These are phyloP conservation scores for Mustela lutreola DNA, from an alignment of 2,113 vertebrate genomes.

Conservation along the genomic window DNA sequence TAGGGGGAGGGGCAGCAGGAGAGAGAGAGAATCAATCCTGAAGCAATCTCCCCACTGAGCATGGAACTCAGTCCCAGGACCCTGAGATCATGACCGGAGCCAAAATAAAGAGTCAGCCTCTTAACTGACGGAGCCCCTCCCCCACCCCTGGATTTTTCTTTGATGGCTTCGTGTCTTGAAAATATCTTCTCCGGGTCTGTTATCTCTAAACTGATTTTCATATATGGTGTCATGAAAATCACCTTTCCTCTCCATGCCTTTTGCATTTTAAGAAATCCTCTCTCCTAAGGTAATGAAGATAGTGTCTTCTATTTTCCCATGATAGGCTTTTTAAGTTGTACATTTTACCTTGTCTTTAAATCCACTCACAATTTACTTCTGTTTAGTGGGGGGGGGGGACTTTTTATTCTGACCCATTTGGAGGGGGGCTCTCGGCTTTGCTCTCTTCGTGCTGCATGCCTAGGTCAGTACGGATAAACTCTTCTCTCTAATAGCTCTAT, in stretches of 20 bases:
- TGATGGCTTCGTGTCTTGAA: neutral
- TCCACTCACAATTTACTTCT: slow-evolving; percentile 1
- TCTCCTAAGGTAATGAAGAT: neutral
- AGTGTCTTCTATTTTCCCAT: neutral
- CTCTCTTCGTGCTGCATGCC: neutral
- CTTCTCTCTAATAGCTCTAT: neutral
- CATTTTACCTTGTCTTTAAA: slow-evolving; percentile 34
- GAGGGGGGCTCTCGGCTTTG: neutral
- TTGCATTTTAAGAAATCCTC: slow-evolving; percentile 40
- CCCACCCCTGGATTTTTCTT: neutral
- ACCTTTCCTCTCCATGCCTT: neutral
- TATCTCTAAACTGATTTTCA: slow-evolving; percentile 6
- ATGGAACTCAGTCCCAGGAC: neutral
- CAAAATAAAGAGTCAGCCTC: neutral
- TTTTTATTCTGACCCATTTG: neutral
- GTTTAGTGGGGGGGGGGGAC: neutral
- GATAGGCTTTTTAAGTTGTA: slow-evolving; percentile 22
- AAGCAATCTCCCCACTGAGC: neutral
- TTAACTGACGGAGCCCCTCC: neutral
- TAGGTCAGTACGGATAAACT: neutral
- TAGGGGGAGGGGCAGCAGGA: neutral
- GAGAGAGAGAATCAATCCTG: neutral
- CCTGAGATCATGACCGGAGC: neutral
- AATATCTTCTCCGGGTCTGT: neutral
- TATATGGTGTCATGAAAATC: neutral